phyloP scores from a whole-genome alignment of 2,113 vertebrate genomes.

The Pogonocichla stellata region DNA sequence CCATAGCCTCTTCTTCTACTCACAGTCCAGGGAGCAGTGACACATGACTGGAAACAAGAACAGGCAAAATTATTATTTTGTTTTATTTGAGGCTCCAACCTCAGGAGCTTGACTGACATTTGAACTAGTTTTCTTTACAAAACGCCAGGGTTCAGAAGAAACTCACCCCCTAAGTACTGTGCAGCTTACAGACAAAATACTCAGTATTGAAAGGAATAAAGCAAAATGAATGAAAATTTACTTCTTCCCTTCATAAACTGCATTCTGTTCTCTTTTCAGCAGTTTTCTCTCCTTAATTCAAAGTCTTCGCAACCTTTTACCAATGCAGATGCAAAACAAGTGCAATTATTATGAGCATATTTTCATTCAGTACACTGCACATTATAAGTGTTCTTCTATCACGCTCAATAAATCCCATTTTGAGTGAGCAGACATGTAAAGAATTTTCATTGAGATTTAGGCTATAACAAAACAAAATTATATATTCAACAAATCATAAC shows the following conservation, averaged over 20 bases:
- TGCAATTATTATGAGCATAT: slow-evolving; percentile 2
- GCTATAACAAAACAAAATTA: slow-evolving; percentile 43
- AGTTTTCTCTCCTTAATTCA: not conserved
- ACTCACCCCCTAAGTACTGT: not conserved
- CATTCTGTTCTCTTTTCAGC: not conserved
- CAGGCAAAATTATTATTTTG: not conserved
- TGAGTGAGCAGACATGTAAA: slow-evolving; percentile 11
- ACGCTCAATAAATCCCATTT: slow-evolving; percentile 39
- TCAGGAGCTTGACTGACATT: not conserved
- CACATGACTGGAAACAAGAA: not conserved
- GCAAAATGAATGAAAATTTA: not conserved
- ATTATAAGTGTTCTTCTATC: slow-evolving; percentile 1
- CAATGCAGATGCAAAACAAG: not conserved
- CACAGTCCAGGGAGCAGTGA: not conserved
- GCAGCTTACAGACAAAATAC: not conserved
- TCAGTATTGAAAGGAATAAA: not conserved
- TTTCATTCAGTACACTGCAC: slow-evolving; percentile 16
- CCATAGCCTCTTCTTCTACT: not conserved
- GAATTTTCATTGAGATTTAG: slow-evolving; percentile 36
- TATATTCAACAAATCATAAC: slow-evolving; percentile 21
- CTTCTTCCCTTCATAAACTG: not conserved
- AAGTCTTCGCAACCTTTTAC: not conserved
- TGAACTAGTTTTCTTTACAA: not conserved
- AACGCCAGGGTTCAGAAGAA: not conserved
- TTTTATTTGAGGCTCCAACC: not conserved